A percentile compares a stretch with the other conserved stretches of the same genome.
phyloP scores from a whole-genome alignment of 2,888 invertebrate species.

The Hedychridium roseum region DNA sequence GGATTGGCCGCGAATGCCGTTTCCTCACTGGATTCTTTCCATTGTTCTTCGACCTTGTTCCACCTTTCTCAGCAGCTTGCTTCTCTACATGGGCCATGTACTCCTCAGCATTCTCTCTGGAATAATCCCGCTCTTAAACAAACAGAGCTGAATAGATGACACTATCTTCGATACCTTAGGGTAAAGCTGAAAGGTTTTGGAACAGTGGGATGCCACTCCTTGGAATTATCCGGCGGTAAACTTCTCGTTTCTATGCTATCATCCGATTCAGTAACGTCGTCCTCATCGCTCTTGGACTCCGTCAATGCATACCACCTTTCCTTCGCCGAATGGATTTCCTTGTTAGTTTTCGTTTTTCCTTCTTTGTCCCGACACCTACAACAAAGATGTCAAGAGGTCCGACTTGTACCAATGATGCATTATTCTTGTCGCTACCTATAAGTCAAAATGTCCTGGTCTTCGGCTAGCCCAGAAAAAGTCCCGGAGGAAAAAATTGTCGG shows the following conservation, averaged over 20 bases:
- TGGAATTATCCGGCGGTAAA: conserved; percentile 52
- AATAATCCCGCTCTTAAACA: conserved; percentile 28
- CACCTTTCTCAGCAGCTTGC: conserved; percentile 43
- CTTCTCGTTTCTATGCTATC: conserved; percentile 58
- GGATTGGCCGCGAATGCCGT: conserved; percentile 72
- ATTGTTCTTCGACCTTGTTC: conserved; percentile 36
- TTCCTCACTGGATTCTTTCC: conserved; percentile 62
- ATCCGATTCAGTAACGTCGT: conserved; percentile 53
- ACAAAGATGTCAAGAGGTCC: conserved; percentile 25
- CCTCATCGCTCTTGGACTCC: conserved; percentile 47
- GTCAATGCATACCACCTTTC: conserved; percentile 52
- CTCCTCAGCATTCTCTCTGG: conserved; percentile 74
- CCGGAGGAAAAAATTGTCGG: conserved; percentile 48
- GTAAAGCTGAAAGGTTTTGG: conserved; percentile 78
- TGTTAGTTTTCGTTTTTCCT: conserved; percentile 47
- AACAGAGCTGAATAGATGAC: conserved; percentile 12
- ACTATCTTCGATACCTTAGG: conserved; percentile 68
- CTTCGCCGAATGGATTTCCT: conserved; percentile 46
- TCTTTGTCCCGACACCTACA: conserved; percentile 46
- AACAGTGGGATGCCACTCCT: conserved; percentile 65
- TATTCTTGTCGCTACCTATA: conserved; percentile 43
- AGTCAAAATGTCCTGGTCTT: conserved; percentile 53
- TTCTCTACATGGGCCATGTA: conserved; percentile 65
- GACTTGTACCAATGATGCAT: background rate
- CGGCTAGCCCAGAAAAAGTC: conserved; percentile 51